phyloP scores from a whole-genome alignment of 2,113 vertebrate species.

The Cyprinodon tularosa region DNA sequence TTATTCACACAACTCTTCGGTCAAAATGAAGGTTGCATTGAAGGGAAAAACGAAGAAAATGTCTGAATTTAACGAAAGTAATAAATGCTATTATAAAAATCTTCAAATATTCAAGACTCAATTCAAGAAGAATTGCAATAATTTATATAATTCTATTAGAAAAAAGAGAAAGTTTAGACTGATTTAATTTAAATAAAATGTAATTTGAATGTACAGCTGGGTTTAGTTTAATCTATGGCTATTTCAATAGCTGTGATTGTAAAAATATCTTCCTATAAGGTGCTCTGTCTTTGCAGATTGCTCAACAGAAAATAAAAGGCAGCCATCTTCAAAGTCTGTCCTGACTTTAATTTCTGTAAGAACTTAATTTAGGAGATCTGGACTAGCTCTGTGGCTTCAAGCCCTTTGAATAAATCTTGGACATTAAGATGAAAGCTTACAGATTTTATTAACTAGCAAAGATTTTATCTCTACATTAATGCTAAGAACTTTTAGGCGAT shows the following conservation, averaged over 20 bases:
- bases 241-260: conserved; percentile 3
- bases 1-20: background rate
- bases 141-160: background rate
- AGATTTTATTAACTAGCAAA: background rate
- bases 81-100: background rate
- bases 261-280: conserved; percentile 11
- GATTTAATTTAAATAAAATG: background rate
- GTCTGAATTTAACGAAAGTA: background rate
- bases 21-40: background rate
- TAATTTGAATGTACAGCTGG: background rate
- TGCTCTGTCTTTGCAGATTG: background rate
- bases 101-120: background rate
- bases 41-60: background rate
- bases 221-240: background rate
- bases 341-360: conserved; percentile 7
- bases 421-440: conserved; percentile 12
- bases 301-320: conserved; percentile 18
- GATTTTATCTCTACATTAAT: background rate
- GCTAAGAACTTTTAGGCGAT: background rate
- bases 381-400: background rate
- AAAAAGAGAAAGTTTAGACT: background rate
- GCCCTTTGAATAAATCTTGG: conserved; percentile 11
- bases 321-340: conserved; percentile 15
- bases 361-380: conserved; percentile 17
- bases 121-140: background rate